Evolutionary conservation across 2,888 invertebrate genomes (phyloP).

Genomic region (Cenopis cana): DNA sequence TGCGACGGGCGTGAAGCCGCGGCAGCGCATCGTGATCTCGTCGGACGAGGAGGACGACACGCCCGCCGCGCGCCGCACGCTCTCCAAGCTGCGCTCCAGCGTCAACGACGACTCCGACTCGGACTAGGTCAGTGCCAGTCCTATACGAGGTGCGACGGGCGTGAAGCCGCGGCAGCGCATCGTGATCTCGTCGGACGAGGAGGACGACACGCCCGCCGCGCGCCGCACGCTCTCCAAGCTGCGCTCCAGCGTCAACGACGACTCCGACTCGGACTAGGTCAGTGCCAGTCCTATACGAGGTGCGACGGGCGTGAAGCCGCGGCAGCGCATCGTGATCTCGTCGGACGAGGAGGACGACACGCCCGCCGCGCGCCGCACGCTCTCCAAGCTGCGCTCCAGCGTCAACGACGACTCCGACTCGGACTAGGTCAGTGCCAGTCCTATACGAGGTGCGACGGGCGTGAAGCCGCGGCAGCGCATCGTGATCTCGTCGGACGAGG

Average conservation of each 20-base stretch:
- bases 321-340: constrained; percentile 82
- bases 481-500: constrained; percentile 83
- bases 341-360: constrained; percentile 84
- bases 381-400: constrained; percentile 77
- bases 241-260: constrained; percentile 75
- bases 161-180: constrained; percentile 82
- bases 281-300: constrained; percentile 52
- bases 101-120: constrained; percentile 76
- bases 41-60: constrained; percentile 84
- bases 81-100: constrained; percentile 77
- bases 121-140: constrained; percentile 45
- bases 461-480: constrained; percentile 82
- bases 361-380: constrained; percentile 77
- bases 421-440: constrained; percentile 45
- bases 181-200: constrained; percentile 83
- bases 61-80: constrained; percentile 77
- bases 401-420: constrained; percentile 76
- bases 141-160: constrained; percentile 72
- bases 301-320: constrained; percentile 81
- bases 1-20: constrained; percentile 81
- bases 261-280: constrained; percentile 64
- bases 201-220: constrained; percentile 81
- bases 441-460: constrained; percentile 72
- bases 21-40: constrained; percentile 82
- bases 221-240: constrained; percentile 79